A percentile compares a stretch with the other conserved stretches of the same genome.
Evolutionary conservation across 2,888 invertebrate genomes (phyloP).

Genomic region (Ophion ellenae): DNA sequence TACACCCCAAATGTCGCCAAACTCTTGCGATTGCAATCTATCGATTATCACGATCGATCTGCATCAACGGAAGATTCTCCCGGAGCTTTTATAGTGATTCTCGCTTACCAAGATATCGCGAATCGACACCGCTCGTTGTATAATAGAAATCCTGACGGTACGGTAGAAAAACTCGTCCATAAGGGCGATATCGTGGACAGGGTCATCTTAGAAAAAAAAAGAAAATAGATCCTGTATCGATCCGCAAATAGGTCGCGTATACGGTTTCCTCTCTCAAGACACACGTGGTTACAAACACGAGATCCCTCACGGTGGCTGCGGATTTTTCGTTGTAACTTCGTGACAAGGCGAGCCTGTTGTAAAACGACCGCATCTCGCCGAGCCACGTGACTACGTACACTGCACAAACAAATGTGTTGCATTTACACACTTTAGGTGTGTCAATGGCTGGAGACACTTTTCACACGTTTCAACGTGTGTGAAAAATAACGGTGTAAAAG

Average conservation of each 20-base stretch:
- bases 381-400: constrained; percentile 2
- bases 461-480: too few relatives aligned
- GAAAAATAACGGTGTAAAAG: too few relatives aligned
- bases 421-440: too few relatives aligned
- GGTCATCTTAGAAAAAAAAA: constrained; percentile 29
- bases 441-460: too few relatives aligned
- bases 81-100: constrained; percentile 58
- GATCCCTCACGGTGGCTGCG: neutral
- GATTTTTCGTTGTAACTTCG: constrained; percentile 53
- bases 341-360: constrained; percentile 77
- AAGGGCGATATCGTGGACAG: neutral
- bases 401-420: too few relatives aligned
- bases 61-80: constrained; percentile 11
- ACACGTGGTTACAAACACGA: constrained; percentile 24
- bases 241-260: constrained; percentile 62
- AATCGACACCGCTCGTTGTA: constrained; percentile 28
- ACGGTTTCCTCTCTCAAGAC: constrained; percentile 49
- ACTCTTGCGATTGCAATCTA: constrained; percentile 13
- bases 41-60: constrained; percentile 52
- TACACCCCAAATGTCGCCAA: constrained; percentile 6
- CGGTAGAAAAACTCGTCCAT: constrained; percentile 7
- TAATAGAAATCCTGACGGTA: constrained; percentile 37
- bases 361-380: constrained; percentile 70
- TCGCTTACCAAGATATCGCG: neutral
- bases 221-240: constrained; percentile 61